phyloP scores from a whole-genome alignment of 2,113 vertebrate species.

The Bagarius yarrelli region DNA sequence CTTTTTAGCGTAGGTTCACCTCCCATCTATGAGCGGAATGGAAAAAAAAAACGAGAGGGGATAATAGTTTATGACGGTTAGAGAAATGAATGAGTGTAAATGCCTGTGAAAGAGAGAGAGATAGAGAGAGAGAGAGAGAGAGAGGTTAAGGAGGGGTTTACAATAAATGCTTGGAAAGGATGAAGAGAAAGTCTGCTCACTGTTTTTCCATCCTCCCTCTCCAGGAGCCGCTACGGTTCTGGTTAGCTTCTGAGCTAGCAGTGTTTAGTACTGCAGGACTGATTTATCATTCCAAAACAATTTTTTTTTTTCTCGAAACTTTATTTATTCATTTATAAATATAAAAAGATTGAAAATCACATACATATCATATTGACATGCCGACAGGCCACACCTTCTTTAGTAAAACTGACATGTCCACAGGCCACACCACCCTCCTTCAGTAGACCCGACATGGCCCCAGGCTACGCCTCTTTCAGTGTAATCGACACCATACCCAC shows the following conservation, averaged over 20 bases:
- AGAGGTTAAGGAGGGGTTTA: conserved; percentile 10
- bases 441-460: too few relatives aligned
- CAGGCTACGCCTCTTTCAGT: too few relatives aligned
- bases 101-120: neutral
- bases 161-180: conserved; percentile 12
- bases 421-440: neutral
- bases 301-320: too few relatives aligned
- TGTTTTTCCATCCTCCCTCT: conserved; percentile 45
- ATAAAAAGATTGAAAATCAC: neutral
- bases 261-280: neutral
- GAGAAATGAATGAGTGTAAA: neutral
- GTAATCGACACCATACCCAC: too few relatives aligned
- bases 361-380: neutral
- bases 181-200: conserved; percentile 36
- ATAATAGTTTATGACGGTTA: neutral
- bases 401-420: neutral
- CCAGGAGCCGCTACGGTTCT: conserved; percentile 18
- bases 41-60: conserved; percentile 2
- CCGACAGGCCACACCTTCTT: neutral
- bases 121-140: too few relatives aligned
- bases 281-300: neutral
- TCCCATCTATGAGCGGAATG: conserved; percentile 5
- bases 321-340: neutral
- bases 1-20: conserved; percentile 8
- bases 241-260: conserved; percentile 28